Evolutionary conservation across 1,140 invertebrate genomes (phyloP).

Genomic region (Zaprionus camerounensis): DNA sequence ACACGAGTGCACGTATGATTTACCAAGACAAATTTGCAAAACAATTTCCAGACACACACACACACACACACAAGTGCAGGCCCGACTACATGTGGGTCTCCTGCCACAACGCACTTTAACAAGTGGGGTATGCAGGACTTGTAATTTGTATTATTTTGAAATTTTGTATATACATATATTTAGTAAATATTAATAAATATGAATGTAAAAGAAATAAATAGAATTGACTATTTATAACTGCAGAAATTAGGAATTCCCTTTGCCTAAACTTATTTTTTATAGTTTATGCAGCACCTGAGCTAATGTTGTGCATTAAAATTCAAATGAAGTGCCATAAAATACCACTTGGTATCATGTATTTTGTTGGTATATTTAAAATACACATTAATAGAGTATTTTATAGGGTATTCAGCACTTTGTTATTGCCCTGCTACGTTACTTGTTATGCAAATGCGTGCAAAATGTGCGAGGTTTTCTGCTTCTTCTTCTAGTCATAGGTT

Average conservation of each 20-base stretch:
- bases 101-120: background rate
- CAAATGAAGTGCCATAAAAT: background rate
- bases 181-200: background rate
- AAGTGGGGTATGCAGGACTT: background rate
- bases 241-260: background rate
- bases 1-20: slow-evolving; percentile 55
- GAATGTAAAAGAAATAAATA: background rate
- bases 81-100: background rate
- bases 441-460: slow-evolving; percentile 81
- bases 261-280: background rate
- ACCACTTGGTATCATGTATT: background rate
- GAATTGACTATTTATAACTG: background rate
- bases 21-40: slow-evolving; percentile 58
- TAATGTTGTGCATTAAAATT: background rate
- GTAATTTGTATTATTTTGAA: no score
- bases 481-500: background rate
- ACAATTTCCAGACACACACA: slow-evolving; percentile 31
- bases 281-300: no score
- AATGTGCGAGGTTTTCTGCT: slow-evolving; percentile 76
- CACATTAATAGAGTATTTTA: background rate
- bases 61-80: slow-evolving; percentile 9
- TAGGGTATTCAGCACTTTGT: slow-evolving; percentile 51
- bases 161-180: no score
- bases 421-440: slow-evolving; percentile 36
- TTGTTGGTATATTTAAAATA: background rate